Evolutionary conservation across 2,797 vertebrate species (phyloP).

Genomic region (Poeciliopsis presidionis): DNA sequence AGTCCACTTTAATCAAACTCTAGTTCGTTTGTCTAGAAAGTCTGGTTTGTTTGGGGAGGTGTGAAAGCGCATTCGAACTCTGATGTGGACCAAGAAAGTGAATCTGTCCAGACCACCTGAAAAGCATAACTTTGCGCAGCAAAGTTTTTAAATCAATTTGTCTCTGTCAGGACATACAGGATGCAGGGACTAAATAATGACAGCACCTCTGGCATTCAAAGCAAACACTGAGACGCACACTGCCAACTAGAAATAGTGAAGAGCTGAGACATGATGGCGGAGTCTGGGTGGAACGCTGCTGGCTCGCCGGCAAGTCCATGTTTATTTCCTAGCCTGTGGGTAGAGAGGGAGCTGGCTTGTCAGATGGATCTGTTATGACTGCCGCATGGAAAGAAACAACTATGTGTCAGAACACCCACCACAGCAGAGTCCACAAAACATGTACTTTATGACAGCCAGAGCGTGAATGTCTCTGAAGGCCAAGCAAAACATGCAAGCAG

Average conservation of each 20-base stretch:
- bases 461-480: slow-evolving; percentile 33
- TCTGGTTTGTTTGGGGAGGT: no score
- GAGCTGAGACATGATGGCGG: slow-evolving; percentile 21
- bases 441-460: slow-evolving; percentile 46
- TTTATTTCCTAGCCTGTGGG: slow-evolving; percentile 63
- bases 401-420: slow-evolving; percentile 50
- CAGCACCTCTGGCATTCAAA: slow-evolving; percentile 5
- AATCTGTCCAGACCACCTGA: no score
- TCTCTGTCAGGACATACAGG: background rate
- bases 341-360: slow-evolving; percentile 28
- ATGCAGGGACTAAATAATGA: slow-evolving; percentile 12
- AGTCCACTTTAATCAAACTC: no score
- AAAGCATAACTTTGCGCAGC: no score
- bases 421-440: slow-evolving; percentile 58
- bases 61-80: no score
- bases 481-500: slow-evolving; percentile 41
- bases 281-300: slow-evolving; percentile 38
- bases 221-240: slow-evolving; percentile 15
- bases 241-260: slow-evolving; percentile 27
- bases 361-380: slow-evolving; percentile 54
- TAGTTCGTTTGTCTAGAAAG: no score
- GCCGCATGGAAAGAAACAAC: slow-evolving; percentile 46
- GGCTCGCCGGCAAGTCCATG: slow-evolving; percentile 44
- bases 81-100: background rate
- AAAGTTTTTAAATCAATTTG: background rate